A percentile compares a stretch with the other conserved stretches of the same genome.
Conservation (phyloP, 2,797 vertebrate genomes). For the Aphelocoma californica region DNA sequence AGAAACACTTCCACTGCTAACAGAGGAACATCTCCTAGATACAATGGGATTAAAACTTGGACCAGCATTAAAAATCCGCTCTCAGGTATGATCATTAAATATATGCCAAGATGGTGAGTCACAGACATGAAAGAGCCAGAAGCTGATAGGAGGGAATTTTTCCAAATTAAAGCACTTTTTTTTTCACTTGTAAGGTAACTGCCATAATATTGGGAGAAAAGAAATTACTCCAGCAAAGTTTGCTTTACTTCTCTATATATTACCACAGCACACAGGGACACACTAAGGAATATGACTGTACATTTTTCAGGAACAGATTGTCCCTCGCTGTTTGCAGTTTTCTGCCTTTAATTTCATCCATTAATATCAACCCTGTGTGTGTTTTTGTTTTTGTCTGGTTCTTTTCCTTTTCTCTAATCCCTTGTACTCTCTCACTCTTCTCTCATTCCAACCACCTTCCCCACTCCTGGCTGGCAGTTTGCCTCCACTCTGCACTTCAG, state of each 20-base stretch:
- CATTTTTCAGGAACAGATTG: background rate
- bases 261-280: background rate
- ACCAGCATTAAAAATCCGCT: constrained; percentile 92
- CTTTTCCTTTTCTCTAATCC: background rate
- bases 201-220: background rate
- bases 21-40: constrained; percentile 93
- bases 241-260: background rate
- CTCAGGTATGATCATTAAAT: constrained; percentile 80
- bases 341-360: background rate
- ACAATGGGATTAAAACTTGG: constrained; percentile 93
- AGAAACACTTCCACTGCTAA: constrained; percentile 92
- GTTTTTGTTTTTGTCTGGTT: background rate
- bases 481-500: background rate
- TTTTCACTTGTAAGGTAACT: background rate
- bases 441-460: background rate
- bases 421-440: background rate
- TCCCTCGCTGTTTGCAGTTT: background rate
- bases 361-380: background rate
- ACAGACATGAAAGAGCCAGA: background rate
- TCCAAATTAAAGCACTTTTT: background rate
- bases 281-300: fast-evolving
- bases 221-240: background rate
- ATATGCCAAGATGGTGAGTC: background rate
- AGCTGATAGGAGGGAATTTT: background rate
- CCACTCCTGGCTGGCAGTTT: background rate